These are phyloP conservation scores for Perognathus longimembris DNA, from an alignment of 2,113 vertebrate species.

Conservation along the genomic window DNA sequence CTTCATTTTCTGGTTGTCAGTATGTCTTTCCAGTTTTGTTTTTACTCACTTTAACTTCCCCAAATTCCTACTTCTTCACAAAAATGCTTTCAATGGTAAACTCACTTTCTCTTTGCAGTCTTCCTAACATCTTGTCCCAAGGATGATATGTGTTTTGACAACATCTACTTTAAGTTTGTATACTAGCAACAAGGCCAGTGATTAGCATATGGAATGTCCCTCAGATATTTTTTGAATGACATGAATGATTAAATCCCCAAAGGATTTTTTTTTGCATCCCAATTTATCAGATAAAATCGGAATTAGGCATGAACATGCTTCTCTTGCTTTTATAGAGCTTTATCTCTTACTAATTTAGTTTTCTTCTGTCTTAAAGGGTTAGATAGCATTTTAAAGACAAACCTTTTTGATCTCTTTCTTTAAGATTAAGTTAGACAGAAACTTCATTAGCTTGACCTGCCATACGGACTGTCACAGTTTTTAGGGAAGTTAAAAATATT, in stretches of 20 bases:
- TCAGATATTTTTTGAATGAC: background rate
- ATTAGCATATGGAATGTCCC: background rate
- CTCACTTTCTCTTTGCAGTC: background rate
- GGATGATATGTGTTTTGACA: background rate
- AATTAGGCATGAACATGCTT: background rate
- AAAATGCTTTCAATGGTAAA: background rate
- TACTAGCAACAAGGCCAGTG: background rate
- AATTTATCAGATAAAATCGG: conserved; percentile 3
- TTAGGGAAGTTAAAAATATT: conserved; percentile 67
- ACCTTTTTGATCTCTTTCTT: background rate
- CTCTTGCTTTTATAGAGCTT: background rate
- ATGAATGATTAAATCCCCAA: background rate
- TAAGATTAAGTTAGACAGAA: conserved; percentile 35
- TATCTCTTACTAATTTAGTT: background rate
- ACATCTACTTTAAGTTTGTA: background rate
- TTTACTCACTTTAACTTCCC: background rate
- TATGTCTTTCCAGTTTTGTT: background rate
- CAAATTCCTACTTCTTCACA: background rate
- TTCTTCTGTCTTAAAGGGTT: background rate
- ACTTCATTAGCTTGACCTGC: conserved; percentile 18
- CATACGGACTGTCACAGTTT: conserved; percentile 43
- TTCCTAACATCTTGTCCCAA: background rate
- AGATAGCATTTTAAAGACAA: background rate
- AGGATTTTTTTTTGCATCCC: background rate
- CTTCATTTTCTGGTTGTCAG: too few relatives aligned